Evolutionary conservation across 2,888 invertebrate genomes (phyloP).

Genomic region (Diarsia mendica): DNA sequence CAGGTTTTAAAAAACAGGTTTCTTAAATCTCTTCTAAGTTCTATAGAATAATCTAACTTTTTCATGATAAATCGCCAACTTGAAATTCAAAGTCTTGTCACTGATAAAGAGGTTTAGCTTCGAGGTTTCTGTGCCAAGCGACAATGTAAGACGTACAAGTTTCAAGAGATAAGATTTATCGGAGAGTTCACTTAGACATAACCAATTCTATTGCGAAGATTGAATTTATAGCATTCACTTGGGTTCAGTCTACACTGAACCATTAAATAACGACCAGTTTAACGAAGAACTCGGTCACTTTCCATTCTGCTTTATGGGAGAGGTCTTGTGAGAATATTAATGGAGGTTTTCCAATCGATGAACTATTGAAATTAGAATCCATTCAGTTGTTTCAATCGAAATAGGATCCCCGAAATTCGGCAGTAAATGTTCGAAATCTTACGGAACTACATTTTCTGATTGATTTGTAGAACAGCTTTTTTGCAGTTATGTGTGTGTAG

Average conservation of each 20-base stretch:
- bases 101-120: not conserved
- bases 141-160: not conserved
- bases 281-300: not conserved
- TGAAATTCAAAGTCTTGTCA: not conserved
- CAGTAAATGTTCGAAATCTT: not conserved
- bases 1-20: no score
- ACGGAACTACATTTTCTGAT: no score
- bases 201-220: conserved; percentile 47
- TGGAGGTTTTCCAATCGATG: conserved; percentile 7
- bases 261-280: conserved; percentile 19
- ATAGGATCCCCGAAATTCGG: not conserved
- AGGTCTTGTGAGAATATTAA: not conserved
- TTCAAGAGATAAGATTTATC: conserved; percentile 56
- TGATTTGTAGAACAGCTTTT: no score
- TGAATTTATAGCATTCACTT: conserved; percentile 54
- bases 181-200: conserved; percentile 28
- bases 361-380: not conserved
- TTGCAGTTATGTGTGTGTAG: no score
- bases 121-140: conserved; percentile 38
- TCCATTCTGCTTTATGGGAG: not conserved
- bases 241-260: conserved; percentile 21
- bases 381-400: conserved; percentile 3
- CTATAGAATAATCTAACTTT: not conserved
- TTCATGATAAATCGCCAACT: not conserved
- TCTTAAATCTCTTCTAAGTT: not conserved